Conservation (phyloP, 1,140 invertebrate genomes). For the Gonioctena quinquepunctata region DNA sequence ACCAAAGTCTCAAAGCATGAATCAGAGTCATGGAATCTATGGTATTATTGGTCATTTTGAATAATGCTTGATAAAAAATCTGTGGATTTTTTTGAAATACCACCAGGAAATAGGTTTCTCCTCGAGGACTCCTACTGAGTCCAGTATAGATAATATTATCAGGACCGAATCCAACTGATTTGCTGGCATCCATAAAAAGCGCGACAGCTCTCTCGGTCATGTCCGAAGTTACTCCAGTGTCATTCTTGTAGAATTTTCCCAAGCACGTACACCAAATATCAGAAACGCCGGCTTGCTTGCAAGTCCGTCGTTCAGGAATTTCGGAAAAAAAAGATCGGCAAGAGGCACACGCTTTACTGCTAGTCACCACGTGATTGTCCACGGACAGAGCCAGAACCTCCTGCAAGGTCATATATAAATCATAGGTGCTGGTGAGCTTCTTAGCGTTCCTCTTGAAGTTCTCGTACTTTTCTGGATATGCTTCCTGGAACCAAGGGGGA, state of each 20-base stretch:
- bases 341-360: slow-evolving; percentile 61
- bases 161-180: background rate
- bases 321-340: slow-evolving; percentile 71
- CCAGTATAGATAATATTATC: background rate
- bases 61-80: background rate
- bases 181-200: background rate
- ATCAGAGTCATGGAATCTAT: background rate
- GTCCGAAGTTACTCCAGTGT: background rate
- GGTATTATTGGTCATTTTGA: background rate
- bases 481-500: slow-evolving; percentile 67
- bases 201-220: background rate
- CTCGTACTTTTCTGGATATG: slow-evolving; percentile 60
- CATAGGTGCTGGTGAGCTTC: slow-evolving; percentile 72
- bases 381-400: slow-evolving; percentile 57
- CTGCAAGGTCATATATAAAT: slow-evolving; percentile 69
- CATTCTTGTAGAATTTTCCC: slow-evolving; percentile 12
- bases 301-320: slow-evolving; percentile 69
- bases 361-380: slow-evolving; percentile 51
- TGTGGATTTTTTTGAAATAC: background rate
- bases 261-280: slow-evolving; percentile 34
- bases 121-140: background rate
- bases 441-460: slow-evolving; percentile 70
- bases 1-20: background rate
- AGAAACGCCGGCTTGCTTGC: slow-evolving; percentile 62
- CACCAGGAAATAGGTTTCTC: background rate